A percentile compares a stretch with the other conserved stretches of the same genome.
These are phyloP conservation scores for Tauraco erythrolophus DNA, from an alignment of 2,113 vertebrate genomes.

Conservation along the genomic window DNA sequence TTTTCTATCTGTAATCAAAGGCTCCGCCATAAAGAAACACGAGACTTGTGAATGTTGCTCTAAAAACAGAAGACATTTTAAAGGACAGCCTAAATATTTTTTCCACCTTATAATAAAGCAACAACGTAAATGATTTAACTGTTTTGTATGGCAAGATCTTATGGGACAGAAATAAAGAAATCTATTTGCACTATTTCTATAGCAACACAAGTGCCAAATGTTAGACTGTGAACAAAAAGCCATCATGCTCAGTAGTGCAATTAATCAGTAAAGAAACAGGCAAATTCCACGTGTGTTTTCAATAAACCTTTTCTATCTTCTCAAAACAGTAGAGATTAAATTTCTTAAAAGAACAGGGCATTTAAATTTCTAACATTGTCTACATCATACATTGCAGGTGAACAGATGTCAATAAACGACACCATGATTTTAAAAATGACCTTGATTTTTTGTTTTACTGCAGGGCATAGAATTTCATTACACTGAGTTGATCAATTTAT, in stretches of 20 bases:
- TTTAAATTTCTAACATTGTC: slow-evolving; percentile 8
- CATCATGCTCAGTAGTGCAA: slow-evolving; percentile 22
- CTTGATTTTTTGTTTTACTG: slow-evolving; percentile 45
- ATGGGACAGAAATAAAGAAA: slow-evolving; percentile 48
- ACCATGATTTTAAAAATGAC: slow-evolving; percentile 36
- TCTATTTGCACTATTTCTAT: slow-evolving; percentile 64
- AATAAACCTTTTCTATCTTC: not conserved
- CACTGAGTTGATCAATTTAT: slow-evolving; percentile 8
- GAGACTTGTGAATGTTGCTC: not conserved
- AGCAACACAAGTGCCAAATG: slow-evolving; percentile 47
- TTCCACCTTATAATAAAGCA: slow-evolving; percentile 28
- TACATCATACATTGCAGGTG: not conserved
- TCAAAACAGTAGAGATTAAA: not conserved
- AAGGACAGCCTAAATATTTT: slow-evolving; percentile 49
- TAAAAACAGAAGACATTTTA: slow-evolving; percentile 44
- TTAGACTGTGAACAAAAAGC: slow-evolving; percentile 58
- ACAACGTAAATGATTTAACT: slow-evolving; percentile 42
- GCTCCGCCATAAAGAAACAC: not conserved
- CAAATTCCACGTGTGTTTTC: not conserved
- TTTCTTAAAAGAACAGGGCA: not conserved
- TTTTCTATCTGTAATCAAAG: slow-evolving; percentile 57
- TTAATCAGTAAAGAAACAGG: slow-evolving; percentile 41
- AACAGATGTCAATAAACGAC: slow-evolving; percentile 37
- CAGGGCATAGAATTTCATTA: slow-evolving; percentile 47
- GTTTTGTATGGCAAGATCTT: not conserved